Conservation (phyloP, 2,113 vertebrate species). For the Ibidorhyncha struthersii region DNA sequence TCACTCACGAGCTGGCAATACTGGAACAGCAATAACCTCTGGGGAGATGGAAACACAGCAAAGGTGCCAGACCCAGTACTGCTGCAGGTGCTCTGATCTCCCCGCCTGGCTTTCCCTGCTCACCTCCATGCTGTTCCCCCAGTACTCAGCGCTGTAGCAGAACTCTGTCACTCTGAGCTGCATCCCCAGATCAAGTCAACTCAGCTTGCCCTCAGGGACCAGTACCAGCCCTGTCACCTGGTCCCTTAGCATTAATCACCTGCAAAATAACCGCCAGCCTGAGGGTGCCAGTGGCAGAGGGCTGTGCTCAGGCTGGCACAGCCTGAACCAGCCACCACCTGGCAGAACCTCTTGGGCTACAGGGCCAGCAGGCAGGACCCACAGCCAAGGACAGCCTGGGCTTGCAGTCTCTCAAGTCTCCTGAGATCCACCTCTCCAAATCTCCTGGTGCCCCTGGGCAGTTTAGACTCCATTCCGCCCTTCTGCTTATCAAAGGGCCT, state of each 20-base stretch:
- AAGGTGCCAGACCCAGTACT: neutral
- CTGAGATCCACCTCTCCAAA: neutral
- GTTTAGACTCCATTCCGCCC: neutral
- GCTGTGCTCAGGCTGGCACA: neutral
- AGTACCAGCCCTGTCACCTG: neutral
- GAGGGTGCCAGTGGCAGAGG: neutral
- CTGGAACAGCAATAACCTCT: neutral
- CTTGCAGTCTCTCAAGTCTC: neutral
- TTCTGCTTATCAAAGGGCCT: neutral
- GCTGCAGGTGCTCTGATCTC: neutral
- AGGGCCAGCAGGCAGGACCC: neutral
- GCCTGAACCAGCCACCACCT: neutral
- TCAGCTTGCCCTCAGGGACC: neutral
- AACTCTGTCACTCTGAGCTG: neutral
- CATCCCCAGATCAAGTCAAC: neutral
- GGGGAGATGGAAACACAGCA: neutral
- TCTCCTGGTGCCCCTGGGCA: neutral
- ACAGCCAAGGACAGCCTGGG: neutral
- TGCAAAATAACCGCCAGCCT: neutral
- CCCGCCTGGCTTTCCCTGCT: neutral
- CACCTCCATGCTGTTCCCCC: rapidly evolving
- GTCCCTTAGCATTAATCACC: neutral
- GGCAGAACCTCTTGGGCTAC: neutral
- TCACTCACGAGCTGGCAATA: neutral
- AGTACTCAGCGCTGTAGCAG: neutral